Conservation (phyloP, 1,140 invertebrate species). For the Trialeurodes vaporariorum region DNA sequence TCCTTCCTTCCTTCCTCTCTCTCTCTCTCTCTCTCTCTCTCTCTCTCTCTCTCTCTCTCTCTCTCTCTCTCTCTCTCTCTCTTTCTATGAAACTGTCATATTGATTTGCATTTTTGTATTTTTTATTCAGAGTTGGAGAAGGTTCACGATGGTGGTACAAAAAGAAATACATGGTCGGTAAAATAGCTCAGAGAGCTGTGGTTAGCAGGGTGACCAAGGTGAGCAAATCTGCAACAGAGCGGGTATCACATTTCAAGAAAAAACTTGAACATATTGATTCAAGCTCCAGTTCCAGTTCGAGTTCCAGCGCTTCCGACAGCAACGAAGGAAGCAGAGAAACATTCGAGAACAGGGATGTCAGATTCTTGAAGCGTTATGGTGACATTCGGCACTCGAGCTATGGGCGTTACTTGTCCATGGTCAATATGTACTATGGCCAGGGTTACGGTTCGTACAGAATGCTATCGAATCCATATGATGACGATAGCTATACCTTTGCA, state of each 20-base stretch:
- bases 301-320: not conserved
- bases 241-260: not conserved
- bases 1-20: no score
- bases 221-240: not conserved
- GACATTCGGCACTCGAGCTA: not conserved
- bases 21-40: no score
- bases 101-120: no score
- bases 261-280: not conserved
- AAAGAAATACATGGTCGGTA: not conserved
- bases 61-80: no score
- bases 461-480: not conserved
- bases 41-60: no score
- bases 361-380: not conserved
- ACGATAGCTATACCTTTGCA: not conserved
- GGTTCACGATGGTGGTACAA: not conserved
- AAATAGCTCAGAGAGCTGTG: not conserved
- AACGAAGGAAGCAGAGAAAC: not conserved
- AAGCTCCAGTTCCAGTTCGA: not conserved
- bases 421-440: not conserved
- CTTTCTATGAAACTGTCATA: no score
- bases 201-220: not conserved
- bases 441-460: not conserved
- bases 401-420: not conserved
- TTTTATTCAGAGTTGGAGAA: not conserved
- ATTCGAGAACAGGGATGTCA: not conserved